phyloP scores from a whole-genome alignment of 2,797 vertebrate genomes.

The Botia almorhae region DNA sequence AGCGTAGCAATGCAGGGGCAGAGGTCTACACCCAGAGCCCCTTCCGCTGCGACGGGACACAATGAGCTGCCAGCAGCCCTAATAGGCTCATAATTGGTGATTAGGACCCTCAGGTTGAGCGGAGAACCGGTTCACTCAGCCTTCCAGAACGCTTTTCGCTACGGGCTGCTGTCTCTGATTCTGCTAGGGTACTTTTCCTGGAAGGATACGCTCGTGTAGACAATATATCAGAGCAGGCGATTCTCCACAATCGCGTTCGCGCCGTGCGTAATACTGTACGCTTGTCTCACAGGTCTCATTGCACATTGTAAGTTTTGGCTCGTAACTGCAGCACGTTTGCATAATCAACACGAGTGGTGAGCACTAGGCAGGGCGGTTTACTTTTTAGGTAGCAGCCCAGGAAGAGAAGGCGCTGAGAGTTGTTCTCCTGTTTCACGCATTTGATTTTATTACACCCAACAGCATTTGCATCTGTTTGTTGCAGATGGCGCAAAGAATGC shows the following conservation, averaged over 20 bases:
- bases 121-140: conserved; percentile 84
- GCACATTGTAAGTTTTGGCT: neutral
- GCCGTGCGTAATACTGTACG: neutral
- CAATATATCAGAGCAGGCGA: neutral
- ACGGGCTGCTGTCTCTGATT: conserved; percentile 1
- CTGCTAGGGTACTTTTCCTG: neutral
- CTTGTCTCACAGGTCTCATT: neutral
- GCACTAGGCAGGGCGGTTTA: too few species aligned
- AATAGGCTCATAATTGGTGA: conserved; percentile 98
- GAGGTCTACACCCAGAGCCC: conserved; percentile 82
- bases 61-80: conserved; percentile 91
- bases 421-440: neutral
- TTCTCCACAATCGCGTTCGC: neutral
- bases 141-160: conserved; percentile 10
- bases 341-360: neutral
- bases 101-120: conserved; percentile 87
- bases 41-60: conserved; percentile 79
- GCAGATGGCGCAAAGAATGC: neutral
- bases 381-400: neutral
- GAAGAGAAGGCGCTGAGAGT: neutral
- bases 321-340: neutral
- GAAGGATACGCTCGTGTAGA: neutral
- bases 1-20: conserved; percentile 73
- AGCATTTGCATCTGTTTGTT: neutral
- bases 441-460: neutral